phyloP scores from a whole-genome alignment of 1,140 invertebrate genomes.

The Camponotus vicinus region DNA sequence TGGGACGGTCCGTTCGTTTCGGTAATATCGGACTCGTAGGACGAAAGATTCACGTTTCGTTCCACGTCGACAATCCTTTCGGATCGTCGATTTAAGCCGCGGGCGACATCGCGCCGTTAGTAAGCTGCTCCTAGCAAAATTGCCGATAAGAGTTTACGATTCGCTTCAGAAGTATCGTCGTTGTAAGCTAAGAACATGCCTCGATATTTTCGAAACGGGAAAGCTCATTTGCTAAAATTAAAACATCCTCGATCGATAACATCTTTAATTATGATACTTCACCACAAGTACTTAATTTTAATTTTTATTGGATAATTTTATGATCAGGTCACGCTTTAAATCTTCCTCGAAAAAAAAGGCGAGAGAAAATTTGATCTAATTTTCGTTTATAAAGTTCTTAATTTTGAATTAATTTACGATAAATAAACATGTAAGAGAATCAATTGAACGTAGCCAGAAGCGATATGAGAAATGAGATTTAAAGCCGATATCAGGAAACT shows the following conservation, averaged over 20 bases:
- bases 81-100: slow-evolving; percentile 55
- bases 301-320: neutral
- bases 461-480: slow-evolving; percentile 47
- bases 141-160: slow-evolving; percentile 66
- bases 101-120: slow-evolving; percentile 57
- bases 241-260: slow-evolving; percentile 14
- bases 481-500: slow-evolving; percentile 39
- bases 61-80: slow-evolving; percentile 47
- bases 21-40: slow-evolving; percentile 65
- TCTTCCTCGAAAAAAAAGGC: too few relatives aligned
- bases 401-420: neutral
- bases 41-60: slow-evolving; percentile 9
- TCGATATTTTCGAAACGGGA: neutral
- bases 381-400: neutral
- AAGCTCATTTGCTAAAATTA: slow-evolving; percentile 19
- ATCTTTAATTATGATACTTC: slow-evolving; percentile 22
- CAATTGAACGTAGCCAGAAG: neutral
- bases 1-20: slow-evolving; percentile 56
- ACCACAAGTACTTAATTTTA: neutral
- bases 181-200: slow-evolving; percentile 8
- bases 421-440: neutral
- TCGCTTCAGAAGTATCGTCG: slow-evolving; percentile 61
- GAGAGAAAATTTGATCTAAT: neutral
- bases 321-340: neutral
- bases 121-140: slow-evolving; percentile 60